Conservation (phyloP, 2,113 vertebrate species). For the Fregetta grallaria region DNA sequence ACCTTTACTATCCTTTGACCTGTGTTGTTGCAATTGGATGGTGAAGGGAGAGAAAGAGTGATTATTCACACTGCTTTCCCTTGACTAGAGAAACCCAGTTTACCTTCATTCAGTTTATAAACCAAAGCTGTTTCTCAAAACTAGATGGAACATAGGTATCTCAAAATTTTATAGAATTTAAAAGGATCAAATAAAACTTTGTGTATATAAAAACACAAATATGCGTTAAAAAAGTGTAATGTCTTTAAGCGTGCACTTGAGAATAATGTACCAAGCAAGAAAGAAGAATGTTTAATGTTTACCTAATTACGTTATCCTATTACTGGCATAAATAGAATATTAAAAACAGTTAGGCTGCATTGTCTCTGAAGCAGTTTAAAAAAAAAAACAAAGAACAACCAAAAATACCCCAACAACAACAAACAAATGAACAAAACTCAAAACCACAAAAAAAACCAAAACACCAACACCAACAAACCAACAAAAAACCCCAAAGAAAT, state of each 20-base stretch:
- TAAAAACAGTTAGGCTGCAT: neutral
- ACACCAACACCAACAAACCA: too few species aligned
- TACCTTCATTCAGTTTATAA: neutral
- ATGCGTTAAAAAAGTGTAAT: neutral
- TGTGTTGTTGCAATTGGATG: neutral
- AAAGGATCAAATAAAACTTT: neutral
- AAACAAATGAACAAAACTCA: neutral
- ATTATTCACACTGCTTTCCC: neutral
- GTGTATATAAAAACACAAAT: neutral
- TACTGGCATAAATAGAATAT: neutral
- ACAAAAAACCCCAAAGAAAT: neutral
- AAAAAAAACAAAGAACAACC: neutral
- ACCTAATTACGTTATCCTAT: neutral
- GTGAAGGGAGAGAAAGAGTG: neutral
- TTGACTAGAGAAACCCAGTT: neutral
- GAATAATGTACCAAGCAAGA: neutral
- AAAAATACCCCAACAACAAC: neutral
- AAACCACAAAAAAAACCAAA: neutral
- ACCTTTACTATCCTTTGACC: neutral
- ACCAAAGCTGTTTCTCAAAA: neutral
- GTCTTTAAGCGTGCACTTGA: neutral
- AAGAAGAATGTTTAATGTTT: neutral
- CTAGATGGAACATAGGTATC: neutral
- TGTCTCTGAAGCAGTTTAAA: neutral
- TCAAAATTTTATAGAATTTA: neutral